A percentile compares a stretch with the other conserved stretches of the same genome.
These are phyloP conservation scores for Brachionus plicatilis DNA, from an alignment of 1,140 invertebrate genomes.

Conservation along the genomic window DNA sequence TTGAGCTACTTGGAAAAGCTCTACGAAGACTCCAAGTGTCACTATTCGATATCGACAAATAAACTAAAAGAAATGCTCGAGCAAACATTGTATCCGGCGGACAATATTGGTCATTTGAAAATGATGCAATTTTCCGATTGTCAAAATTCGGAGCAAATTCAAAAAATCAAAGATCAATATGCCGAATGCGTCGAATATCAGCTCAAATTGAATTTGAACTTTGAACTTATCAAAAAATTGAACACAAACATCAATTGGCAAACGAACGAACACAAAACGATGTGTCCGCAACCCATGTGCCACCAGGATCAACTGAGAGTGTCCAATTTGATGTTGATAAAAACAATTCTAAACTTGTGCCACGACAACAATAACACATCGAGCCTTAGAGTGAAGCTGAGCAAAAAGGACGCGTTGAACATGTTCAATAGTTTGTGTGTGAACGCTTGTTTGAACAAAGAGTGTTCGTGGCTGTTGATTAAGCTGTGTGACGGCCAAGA, in stretches of 20 bases:
- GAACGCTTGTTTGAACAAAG: constrained; percentile 61
- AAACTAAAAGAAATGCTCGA: constrained; percentile 13
- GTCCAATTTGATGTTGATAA: constrained; percentile 58
- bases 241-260: not conserved
- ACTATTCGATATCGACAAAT: constrained; percentile 7
- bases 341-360: constrained; percentile 46
- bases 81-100: constrained; percentile 1
- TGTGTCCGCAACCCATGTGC: too few species aligned
- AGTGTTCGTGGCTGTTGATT: constrained; percentile 69
- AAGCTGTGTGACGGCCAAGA: constrained; percentile 69
- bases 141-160: not conserved
- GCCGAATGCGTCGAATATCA: constrained; percentile 20
- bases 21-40: constrained; percentile 25
- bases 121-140: constrained; percentile 37
- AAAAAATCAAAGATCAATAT: constrained; percentile 26
- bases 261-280: too few species aligned
- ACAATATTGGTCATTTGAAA: constrained; percentile 39
- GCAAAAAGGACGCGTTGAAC: constrained; percentile 59
- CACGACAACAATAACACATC: constrained; percentile 58
- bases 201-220: constrained; percentile 14
- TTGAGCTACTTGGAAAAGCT: constrained; percentile 32
- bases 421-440: constrained; percentile 68
- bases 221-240: not conserved
- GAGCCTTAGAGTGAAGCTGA: not conserved
- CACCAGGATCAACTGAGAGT: constrained; percentile 67